A percentile compares a stretch with the other conserved stretches of the same genome.
These are phyloP conservation scores for Globia sparganii DNA, from an alignment of 2,888 invertebrate species.

Conservation along the genomic window DNA sequence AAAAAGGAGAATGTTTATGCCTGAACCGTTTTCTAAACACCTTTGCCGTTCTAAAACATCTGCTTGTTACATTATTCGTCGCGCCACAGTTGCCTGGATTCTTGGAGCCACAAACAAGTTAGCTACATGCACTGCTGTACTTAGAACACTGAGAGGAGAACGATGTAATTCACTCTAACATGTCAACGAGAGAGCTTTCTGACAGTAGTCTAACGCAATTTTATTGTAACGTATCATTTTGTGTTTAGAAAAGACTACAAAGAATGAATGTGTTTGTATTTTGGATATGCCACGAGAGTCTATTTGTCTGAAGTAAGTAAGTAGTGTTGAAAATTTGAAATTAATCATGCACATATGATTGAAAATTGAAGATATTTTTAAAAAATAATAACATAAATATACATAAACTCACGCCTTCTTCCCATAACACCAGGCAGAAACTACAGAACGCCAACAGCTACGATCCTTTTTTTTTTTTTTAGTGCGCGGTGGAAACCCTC, in stretches of 20 bases:
- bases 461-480: no score
- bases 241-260: background rate
- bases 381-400: no score
- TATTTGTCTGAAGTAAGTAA: background rate
- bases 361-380: no score
- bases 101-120: conserved; percentile 33
- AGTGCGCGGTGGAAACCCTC: no score
- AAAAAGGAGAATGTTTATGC: conserved; percentile 13
- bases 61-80: conserved; percentile 26
- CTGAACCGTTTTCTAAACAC: conserved; percentile 42
- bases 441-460: no score
- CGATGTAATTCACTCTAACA: conserved; percentile 37
- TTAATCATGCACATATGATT: no score
- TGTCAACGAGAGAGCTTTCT: conserved; percentile 53
- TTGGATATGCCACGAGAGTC: background rate
- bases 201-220: conserved; percentile 48
- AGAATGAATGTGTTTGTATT: conserved; percentile 13
- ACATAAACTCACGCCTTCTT: no score
- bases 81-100: conserved; percentile 20
- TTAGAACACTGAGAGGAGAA: conserved; percentile 16
- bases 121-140: background rate
- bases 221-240: conserved; percentile 38
- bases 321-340: background rate
- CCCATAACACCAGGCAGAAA: no score
- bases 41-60: conserved; percentile 8